phyloP scores from a whole-genome alignment of 2,888 invertebrate species.

The Plebejus melissa region DNA sequence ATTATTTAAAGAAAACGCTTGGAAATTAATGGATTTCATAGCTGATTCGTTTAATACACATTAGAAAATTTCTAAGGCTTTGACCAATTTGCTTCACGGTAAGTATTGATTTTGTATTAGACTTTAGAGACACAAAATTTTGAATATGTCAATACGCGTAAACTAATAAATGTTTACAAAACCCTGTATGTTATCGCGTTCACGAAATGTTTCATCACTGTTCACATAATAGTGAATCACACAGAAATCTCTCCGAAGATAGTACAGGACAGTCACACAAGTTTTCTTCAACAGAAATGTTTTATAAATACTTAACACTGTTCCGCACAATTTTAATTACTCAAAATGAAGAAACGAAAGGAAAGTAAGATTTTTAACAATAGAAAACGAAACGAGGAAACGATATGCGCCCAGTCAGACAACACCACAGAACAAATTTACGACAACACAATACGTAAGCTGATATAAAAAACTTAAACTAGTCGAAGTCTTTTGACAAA shows the following conservation, averaged over 20 bases:
- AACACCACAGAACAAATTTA: no score
- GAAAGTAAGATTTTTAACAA: slow-evolving; percentile 46
- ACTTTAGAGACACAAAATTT: slow-evolving; percentile 41
- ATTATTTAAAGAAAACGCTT: slow-evolving; percentile 20
- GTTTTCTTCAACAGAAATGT: slow-evolving; percentile 38
- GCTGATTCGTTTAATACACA: slow-evolving; percentile 5
- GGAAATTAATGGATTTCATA: slow-evolving; percentile 5
- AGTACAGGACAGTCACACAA: slow-evolving; percentile 51
- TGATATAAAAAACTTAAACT: slow-evolving; percentile 72
- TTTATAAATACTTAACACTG: background rate
- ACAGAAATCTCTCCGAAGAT: slow-evolving; percentile 51
- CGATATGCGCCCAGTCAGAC: slow-evolving; percentile 52
- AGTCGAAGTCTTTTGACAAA: slow-evolving; percentile 34
- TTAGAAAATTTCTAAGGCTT: slow-evolving; percentile 14
- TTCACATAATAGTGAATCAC: slow-evolving; percentile 73
- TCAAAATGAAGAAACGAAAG: slow-evolving; percentile 42
- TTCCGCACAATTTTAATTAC: background rate
- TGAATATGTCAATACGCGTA: slow-evolving; percentile 39
- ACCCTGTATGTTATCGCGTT: slow-evolving; percentile 65
- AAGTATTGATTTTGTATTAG: slow-evolving; percentile 67
- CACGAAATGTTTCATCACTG: slow-evolving; percentile 69
- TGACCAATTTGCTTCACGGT: slow-evolving; percentile 1
- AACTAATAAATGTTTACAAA: slow-evolving; percentile 45
- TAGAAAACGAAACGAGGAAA: slow-evolving; percentile 38
- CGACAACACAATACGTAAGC: slow-evolving; percentile 64